A percentile compares a stretch with the other conserved stretches of the same genome.
phyloP scores from a whole-genome alignment of 2,113 vertebrate species.

The Triplophysa siluroides region DNA sequence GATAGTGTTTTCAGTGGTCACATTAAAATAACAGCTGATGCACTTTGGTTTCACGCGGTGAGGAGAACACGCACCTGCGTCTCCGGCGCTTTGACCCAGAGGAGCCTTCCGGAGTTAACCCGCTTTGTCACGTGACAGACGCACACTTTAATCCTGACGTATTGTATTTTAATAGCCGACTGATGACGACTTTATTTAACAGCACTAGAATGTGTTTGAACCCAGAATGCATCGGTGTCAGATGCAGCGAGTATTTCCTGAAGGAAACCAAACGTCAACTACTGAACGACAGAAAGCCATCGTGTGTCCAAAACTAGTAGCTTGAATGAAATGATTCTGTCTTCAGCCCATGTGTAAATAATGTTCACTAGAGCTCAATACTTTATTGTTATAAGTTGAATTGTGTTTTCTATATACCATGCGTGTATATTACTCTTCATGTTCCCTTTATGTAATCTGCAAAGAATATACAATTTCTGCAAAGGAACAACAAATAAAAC shows the following conservation, averaged over 20 bases:
- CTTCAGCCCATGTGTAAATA: conserved; percentile 64
- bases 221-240: conserved; percentile 56
- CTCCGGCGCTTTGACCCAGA: conserved; percentile 56
- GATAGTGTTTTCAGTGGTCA: conserved; percentile 60
- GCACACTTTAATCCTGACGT: conserved; percentile 51
- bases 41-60: conserved; percentile 68
- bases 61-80: conserved; percentile 56
- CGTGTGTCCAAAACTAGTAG: conserved; percentile 66
- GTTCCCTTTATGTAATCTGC: conserved; percentile 69
- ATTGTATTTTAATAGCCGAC: conserved; percentile 44
- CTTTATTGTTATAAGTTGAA: conserved; percentile 69
- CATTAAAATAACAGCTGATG: conserved; percentile 61
- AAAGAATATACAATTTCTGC: conserved; percentile 63
- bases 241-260: conserved; percentile 57
- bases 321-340: conserved; percentile 62
- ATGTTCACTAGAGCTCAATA: conserved; percentile 69
- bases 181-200: conserved; percentile 44
- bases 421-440: conserved; percentile 67
- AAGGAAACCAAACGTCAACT: conserved; percentile 67
- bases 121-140: conserved; percentile 54
- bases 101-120: conserved; percentile 52
- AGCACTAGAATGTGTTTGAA: conserved; percentile 59
- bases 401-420: conserved; percentile 74
- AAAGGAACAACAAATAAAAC: conserved; percentile 67
- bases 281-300: conserved; percentile 65